Evolutionary conservation across 2,797 vertebrate species (phyloP), one percentile per base, ranked within the genome.

Genomic region (Lepidocolaptes lacrymiger): DNA sequence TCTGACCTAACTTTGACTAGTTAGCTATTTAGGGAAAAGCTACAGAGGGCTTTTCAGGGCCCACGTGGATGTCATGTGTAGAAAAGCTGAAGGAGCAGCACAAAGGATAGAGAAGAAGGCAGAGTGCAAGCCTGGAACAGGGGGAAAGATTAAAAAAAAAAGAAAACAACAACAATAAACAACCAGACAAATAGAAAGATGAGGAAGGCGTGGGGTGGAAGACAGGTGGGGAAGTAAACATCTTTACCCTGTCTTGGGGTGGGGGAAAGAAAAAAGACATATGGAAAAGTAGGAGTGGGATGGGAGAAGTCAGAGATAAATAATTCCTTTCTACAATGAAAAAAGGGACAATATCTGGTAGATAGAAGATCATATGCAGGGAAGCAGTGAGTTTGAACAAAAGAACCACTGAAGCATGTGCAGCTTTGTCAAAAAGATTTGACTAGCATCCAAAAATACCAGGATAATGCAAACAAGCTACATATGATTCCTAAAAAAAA

Each of bases 231-330:
- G 14, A 63, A 10, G 8, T 13, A 68, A 77, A 61, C 4, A 49
- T 6, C 7, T 85, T 49, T 74, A 54, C 9, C 6, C 7, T 49
- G 13, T 7, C 30, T 63, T 58, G 27, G 5, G 23, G 4, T 4
- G 3, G 2, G 0, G 3, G 32, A 21, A 41, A 39, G 14, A 2
- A 16, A 49, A 44, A 63, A 51, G 14, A 52, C 4, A 23, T 8
- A 22, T 9, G 9, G 6, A 61, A 52, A 71, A 58, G 14, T 14
- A 89, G 19, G 32, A 73, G 30, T 14, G 10, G 10, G 34, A 66
- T 18, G 5, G 10, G 14, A 19, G 76, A 76, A 71, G 48, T 6
- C 12, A 71, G 17, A 83, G 23, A 62, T 5, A 54, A 48, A 54
- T 6, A 20, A 5, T 55, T 87, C 37, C 17, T 46, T 73, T 77